A percentile compares a stretch with the other conserved stretches of the same genome.
These are phyloP conservation scores for Cataglyphis cursor DNA, from an alignment of 2,888 invertebrate genomes.

Conservation along the genomic window DNA sequence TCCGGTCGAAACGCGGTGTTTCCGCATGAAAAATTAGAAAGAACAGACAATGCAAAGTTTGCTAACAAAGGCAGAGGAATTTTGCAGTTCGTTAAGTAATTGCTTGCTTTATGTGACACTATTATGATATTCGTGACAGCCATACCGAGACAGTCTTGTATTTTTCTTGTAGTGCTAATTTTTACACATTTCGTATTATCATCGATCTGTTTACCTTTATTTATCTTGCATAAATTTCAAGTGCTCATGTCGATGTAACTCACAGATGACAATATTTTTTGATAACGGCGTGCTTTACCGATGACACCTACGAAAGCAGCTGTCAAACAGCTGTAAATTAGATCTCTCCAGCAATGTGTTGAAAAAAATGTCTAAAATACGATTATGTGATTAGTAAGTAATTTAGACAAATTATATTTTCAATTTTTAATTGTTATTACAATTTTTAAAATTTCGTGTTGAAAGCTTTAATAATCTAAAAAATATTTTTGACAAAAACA, in stretches of 20 bases:
- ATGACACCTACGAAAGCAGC: constrained; percentile 11
- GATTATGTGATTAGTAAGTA: not conserved
- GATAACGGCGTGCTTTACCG: constrained; percentile 10
- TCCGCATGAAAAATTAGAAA: not conserved
- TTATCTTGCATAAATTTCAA: constrained; percentile 70
- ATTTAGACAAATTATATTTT: not conserved
- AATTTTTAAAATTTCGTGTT: not conserved
- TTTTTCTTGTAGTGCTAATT: constrained; percentile 55
- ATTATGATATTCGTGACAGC: not conserved
- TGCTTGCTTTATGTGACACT: not conserved
- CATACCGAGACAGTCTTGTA: not conserved
- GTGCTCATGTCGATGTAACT: constrained; percentile 24
- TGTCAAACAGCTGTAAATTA: constrained; percentile 1
- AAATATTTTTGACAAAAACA: not conserved
- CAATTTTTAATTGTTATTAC: not conserved
- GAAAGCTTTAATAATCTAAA: not conserved
- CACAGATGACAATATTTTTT: constrained; percentile 9
- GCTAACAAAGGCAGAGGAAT: not conserved
- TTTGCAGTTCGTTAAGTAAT: not conserved
- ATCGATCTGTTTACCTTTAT: constrained; percentile 56
- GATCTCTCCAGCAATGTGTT: constrained; percentile 9
- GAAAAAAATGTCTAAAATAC: not conserved
- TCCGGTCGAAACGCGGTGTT: not conserved
- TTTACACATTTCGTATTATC: constrained; percentile 41
- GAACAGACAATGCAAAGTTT: not conserved